Conservation (phyloP, 2,797 vertebrate genomes). For the Catharus ustulatus region DNA sequence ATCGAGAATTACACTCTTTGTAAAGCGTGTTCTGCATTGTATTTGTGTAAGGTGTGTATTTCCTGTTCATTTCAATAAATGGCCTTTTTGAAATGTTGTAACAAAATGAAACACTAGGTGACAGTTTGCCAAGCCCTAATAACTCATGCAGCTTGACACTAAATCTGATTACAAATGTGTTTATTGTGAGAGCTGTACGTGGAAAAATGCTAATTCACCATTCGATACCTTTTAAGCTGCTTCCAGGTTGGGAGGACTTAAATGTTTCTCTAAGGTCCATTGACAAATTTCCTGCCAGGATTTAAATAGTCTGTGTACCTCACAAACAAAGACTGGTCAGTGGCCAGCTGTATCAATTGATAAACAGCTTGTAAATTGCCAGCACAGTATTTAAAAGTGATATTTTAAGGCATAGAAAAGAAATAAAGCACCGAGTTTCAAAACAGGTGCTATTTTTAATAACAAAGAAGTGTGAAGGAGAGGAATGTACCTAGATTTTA, state of each 20-base stretch:
- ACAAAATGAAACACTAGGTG: constrained; percentile 13
- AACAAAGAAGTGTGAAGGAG: not conserved
- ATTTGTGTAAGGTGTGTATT: constrained; percentile 14
- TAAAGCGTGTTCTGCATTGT: not conserved
- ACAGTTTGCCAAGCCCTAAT: constrained; percentile 19
- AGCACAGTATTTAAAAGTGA: not conserved
- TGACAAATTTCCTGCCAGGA: not conserved
- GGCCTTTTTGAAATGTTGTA: not conserved
- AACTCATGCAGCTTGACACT: not conserved
- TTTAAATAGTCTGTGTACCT: not conserved
- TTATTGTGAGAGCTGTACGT: not conserved
- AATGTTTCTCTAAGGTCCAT: constrained; percentile 1
- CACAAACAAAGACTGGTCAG: constrained; percentile 7
- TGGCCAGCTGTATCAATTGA: constrained; percentile 12
- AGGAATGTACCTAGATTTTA: not conserved
- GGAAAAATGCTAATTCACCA: constrained; percentile 41
- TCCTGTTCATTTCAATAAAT: constrained; percentile 9
- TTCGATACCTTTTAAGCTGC: constrained; percentile 40
- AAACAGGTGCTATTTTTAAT: not conserved
- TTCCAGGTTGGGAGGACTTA: constrained; percentile 15
- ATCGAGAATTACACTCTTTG: not conserved
- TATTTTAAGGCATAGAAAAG: not conserved
- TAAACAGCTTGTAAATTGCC: not conserved
- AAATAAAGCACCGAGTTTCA: not conserved
- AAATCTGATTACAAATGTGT: constrained; percentile 47